Conservation (phyloP, 1,140 invertebrate species). For the Heliconius congener region DNA sequence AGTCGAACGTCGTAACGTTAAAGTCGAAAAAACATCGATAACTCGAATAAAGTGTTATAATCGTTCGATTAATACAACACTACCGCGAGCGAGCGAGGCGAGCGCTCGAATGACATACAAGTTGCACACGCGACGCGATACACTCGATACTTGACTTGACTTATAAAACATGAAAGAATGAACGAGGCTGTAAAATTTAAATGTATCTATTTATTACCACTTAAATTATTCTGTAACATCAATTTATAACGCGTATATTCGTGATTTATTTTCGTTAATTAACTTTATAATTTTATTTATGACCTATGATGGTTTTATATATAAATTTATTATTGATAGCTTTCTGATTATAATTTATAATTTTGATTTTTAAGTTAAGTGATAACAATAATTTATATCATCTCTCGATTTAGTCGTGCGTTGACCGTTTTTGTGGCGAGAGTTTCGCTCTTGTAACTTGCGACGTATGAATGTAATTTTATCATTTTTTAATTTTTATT, state of each 20-base stretch:
- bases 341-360: conserved; percentile 10
- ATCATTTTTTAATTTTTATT: no score
- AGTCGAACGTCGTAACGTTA: conserved; percentile 30
- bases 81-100: conserved; percentile 56
- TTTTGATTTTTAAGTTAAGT: not conserved
- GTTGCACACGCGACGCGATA: conserved; percentile 1
- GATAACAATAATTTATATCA: not conserved
- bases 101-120: conserved; percentile 64
- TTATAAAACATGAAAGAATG: conserved; percentile 34
- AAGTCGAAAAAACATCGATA: conserved; percentile 56
- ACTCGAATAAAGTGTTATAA: conserved; percentile 32
- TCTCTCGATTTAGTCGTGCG: not conserved
- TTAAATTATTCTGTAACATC: conserved; percentile 9
- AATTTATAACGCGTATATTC: not conserved
- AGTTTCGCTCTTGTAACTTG: no score
- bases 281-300: conserved; percentile 11
- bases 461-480: no score
- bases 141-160: conserved; percentile 30
- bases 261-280: conserved; percentile 9
- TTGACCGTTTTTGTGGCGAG: not conserved
- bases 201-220: conserved; percentile 43
- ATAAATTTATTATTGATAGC: conserved; percentile 2
- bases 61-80: conserved; percentile 45
- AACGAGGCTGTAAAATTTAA: conserved; percentile 39
- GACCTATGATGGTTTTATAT: not conserved